These are phyloP conservation scores for Platichthys flesus DNA, from an alignment of 2,113 vertebrate species.

Conservation along the genomic window DNA sequence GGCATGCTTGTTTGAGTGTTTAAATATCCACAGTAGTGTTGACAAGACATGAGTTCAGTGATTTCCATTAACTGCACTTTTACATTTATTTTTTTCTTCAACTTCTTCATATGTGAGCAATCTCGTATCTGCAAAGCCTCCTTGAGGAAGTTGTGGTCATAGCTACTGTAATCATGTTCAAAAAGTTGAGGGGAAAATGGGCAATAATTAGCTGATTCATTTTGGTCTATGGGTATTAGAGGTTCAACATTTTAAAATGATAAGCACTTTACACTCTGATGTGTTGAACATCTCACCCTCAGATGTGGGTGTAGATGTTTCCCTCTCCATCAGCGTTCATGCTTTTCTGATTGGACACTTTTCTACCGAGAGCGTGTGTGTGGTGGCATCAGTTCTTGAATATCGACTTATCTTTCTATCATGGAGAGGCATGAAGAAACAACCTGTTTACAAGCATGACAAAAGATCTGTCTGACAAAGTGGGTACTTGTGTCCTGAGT, in stretches of 20 bases:
- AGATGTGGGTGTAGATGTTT: background rate
- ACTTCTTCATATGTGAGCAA: background rate
- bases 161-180: too few relatives aligned
- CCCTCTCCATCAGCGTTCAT: constrained; percentile 45
- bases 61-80: too few relatives aligned
- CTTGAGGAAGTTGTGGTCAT: background rate
- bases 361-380: constrained; percentile 1
- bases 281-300: background rate
- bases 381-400: constrained; percentile 16
- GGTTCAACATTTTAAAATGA: too few relatives aligned
- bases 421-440: background rate
- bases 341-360: constrained; percentile 59
- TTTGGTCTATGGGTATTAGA: too few relatives aligned
- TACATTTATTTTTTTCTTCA: too few relatives aligned
- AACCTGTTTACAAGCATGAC: background rate
- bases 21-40: background rate
- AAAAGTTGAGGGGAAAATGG: too few relatives aligned
- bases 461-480: background rate
- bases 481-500: too few relatives aligned
- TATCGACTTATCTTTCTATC: constrained; percentile 7
- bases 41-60: background rate
- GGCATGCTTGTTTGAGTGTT: too few relatives aligned
- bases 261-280: background rate
- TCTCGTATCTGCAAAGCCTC: background rate
- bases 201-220: too few relatives aligned